phyloP scores from a whole-genome alignment of 64 coral and sea anemone species.

The Montipora capricornis region DNA sequence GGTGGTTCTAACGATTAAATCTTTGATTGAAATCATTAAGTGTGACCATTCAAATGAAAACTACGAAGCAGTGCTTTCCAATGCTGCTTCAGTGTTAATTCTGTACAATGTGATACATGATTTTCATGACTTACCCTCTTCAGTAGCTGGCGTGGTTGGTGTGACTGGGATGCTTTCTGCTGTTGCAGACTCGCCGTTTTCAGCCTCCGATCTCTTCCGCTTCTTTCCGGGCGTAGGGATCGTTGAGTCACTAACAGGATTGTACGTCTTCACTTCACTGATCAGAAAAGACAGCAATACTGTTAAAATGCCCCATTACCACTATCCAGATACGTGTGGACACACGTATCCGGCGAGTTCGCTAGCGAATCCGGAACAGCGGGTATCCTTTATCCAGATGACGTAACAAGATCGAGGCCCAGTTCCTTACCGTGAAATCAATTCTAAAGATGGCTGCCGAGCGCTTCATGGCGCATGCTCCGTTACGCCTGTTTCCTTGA shows the following conservation, averaged over 20 bases:
- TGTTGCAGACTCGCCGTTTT: constrained; percentile 41
- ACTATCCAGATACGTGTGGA: too few relatives aligned
- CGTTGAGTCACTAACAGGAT: constrained; percentile 89
- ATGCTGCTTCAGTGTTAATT: not conserved
- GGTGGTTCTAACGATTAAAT: too few relatives aligned
- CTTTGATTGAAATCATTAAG: not conserved
- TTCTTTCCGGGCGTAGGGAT: constrained; percentile 79
- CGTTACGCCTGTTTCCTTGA: too few relatives aligned
- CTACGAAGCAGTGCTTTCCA: not conserved
- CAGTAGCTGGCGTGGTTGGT: constrained; percentile 28
- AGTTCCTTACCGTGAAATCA: too few relatives aligned
- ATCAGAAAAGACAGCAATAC: not conserved
- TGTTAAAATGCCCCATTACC: not conserved
- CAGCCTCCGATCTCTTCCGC: constrained; percentile 74
- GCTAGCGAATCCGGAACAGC: too few relatives aligned
- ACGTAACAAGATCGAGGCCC: too few relatives aligned
- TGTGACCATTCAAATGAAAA: not conserved
- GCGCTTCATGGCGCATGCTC: too few relatives aligned
- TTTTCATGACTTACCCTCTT: constrained; percentile 22
- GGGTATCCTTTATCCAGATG: too few relatives aligned
- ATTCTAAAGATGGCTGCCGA: too few relatives aligned
- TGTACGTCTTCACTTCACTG: constrained; percentile 91
- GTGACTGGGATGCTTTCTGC: constrained; percentile 13
- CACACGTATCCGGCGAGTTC: too few relatives aligned
- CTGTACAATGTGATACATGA: not conserved